phyloP scores from a whole-genome alignment of 2,888 invertebrate species.

The Diabrotica balteata region DNA sequence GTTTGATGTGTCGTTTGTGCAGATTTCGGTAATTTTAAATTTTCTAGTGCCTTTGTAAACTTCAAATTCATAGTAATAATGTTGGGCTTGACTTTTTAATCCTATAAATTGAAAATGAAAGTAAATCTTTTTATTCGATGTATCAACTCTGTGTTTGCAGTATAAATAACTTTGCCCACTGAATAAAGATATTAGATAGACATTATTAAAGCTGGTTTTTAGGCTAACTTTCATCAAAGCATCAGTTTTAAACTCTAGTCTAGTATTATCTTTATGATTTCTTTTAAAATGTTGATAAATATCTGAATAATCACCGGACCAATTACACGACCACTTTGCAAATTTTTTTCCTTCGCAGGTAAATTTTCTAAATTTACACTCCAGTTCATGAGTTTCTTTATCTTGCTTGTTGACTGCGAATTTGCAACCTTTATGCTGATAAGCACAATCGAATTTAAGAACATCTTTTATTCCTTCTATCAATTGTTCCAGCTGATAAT shows the following conservation, averaged over 20 bases:
- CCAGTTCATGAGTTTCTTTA: slow-evolving; percentile 46
- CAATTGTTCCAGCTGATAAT: slow-evolving; percentile 50
- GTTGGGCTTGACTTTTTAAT: slow-evolving; percentile 45
- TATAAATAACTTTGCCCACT: slow-evolving; percentile 52
- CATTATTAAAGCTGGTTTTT: slow-evolving; percentile 39
- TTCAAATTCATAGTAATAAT: slow-evolving; percentile 55
- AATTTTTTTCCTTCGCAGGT: slow-evolving; percentile 51
- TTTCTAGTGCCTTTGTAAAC: slow-evolving; percentile 48
- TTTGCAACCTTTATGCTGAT: slow-evolving; percentile 50
- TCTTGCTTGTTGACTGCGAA: slow-evolving; percentile 40
- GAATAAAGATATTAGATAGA: slow-evolving; percentile 51
- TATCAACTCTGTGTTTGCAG: slow-evolving; percentile 52
- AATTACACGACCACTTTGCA: slow-evolving; percentile 52
- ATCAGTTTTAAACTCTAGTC: slow-evolving; percentile 44
- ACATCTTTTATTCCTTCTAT: slow-evolving; percentile 43
- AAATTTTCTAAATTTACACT: slow-evolving; percentile 50
- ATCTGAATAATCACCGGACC: slow-evolving; percentile 47
- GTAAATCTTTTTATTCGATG: slow-evolving; percentile 44
- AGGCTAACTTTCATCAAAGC: slow-evolving; percentile 43
- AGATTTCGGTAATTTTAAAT: slow-evolving; percentile 53
- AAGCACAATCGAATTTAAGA: slow-evolving; percentile 46
- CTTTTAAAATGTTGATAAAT: slow-evolving; percentile 51
- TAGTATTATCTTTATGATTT: slow-evolving; percentile 42
- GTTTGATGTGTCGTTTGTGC: slow-evolving; percentile 47
- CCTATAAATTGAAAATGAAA: slow-evolving; percentile 54